Percentiles rank a stretch among this genome's conserved stretches.
These are phyloP conservation scores for Pomacea canaliculata DNA, from an alignment of 2,888 invertebrate genomes.

Conservation along the genomic window DNA sequence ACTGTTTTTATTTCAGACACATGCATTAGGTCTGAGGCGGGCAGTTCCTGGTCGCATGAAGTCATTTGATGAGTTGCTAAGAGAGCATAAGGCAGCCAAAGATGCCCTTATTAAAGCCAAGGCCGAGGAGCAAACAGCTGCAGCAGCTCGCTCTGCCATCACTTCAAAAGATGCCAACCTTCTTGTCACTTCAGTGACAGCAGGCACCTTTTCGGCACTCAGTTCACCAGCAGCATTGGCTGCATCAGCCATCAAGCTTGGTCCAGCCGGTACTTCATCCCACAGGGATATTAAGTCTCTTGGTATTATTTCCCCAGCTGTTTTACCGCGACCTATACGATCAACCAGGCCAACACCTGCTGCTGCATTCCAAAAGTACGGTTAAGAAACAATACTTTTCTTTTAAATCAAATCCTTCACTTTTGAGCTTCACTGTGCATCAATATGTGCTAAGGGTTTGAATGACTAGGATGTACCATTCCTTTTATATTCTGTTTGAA, in stretches of 20 bases:
- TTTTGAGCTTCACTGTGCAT: too few species aligned
- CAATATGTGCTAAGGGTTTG: too few species aligned
- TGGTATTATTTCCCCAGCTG: constrained; percentile 1
- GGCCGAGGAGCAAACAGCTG: constrained; percentile 42
- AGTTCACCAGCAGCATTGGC: constrained; percentile 26
- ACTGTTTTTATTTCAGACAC: constrained; percentile 63
- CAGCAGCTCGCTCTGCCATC: constrained; percentile 36
- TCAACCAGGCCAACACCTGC: neutral
- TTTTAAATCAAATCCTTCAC: too few species aligned
- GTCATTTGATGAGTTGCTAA: constrained; percentile 81
- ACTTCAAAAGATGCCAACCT: constrained; percentile 26
- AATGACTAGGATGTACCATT: too few species aligned
- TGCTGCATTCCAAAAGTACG: constrained; percentile 20
- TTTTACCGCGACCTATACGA: neutral
- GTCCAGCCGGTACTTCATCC: neutral
- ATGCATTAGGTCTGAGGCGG: constrained; percentile 79
- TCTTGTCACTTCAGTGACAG: constrained; percentile 12
- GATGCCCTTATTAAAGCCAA: constrained; percentile 70
- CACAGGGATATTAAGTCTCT: constrained; percentile 10
- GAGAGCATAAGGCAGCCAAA: constrained; percentile 80
- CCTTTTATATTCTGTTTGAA: too few species aligned
- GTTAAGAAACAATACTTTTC: neutral
- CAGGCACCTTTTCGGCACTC: neutral
- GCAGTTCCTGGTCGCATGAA: constrained; percentile 81
- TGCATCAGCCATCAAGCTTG: constrained; percentile 13